These are phyloP conservation scores for Gymnoscelis rufifasciata DNA, from an alignment of 2,888 invertebrate genomes.

Conservation along the genomic window DNA sequence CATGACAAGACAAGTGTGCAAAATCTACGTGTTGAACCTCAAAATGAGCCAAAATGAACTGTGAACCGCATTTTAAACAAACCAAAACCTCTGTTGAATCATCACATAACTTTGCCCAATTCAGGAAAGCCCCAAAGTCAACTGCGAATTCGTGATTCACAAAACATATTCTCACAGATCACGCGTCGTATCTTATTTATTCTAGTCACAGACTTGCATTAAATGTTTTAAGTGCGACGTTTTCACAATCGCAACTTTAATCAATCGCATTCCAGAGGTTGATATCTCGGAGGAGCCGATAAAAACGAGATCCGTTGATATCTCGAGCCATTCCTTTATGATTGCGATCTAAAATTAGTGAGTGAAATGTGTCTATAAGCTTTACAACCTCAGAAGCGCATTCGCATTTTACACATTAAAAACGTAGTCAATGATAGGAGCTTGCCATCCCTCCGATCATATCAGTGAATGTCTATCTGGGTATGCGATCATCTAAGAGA, in stretches of 20 bases:
- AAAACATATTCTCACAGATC: conserved; percentile 8
- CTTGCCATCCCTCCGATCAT: conserved; percentile 38
- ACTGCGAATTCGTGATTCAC: conserved; percentile 12
- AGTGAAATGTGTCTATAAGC: conserved; percentile 46
- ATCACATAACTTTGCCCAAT: conserved; percentile 10
- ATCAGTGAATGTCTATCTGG: conserved; percentile 40
- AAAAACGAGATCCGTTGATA: conserved; percentile 29
- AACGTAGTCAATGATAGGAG: conserved; percentile 47
- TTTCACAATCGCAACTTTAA: conserved; percentile 26
- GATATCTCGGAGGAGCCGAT: conserved; percentile 25
- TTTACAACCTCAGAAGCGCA: conserved; percentile 44
- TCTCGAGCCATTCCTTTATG: conserved; percentile 37
- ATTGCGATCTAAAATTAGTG: conserved; percentile 52
- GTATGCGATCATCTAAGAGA: conserved; percentile 38
- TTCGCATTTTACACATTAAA: conserved; percentile 49
- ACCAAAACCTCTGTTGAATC: conserved; percentile 7
- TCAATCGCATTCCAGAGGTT: conserved; percentile 27
- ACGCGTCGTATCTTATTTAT: conserved; percentile 14
- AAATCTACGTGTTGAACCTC: conserved; percentile 5
- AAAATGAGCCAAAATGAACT: neutral
- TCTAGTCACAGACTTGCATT: conserved; percentile 16
- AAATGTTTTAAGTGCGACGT: conserved; percentile 21
- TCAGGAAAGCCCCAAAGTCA: conserved; percentile 10
- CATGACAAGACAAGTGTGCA: conserved; percentile 2
- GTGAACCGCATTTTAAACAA: conserved; percentile 1